phyloP scores from a whole-genome alignment of 2,888 invertebrate species.

The Amiota communis region DNA sequence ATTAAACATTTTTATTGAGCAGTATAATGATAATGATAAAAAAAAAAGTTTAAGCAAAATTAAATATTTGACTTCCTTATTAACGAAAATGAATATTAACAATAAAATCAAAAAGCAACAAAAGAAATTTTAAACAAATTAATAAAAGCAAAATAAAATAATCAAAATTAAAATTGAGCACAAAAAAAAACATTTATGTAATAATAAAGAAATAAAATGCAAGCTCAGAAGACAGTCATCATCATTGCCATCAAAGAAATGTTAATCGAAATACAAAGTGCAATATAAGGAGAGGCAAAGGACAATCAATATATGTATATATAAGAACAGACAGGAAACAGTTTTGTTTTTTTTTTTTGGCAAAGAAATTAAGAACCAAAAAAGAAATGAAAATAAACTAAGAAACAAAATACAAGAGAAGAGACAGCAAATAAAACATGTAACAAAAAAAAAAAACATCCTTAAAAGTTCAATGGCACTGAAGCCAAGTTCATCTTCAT shows the following conservation, averaged over 20 bases:
- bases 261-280: no score
- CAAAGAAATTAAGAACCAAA: not conserved
- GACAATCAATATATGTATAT: no score
- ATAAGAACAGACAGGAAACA: no score
- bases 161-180: no score
- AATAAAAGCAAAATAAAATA: no score
- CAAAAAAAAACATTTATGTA: no score
- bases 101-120: slow-evolving; percentile 46
- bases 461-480: slow-evolving; percentile 50
- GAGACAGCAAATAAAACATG: not conserved
- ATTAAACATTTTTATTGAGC: no score
- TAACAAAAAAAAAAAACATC: slow-evolving; percentile 34
- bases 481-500: slow-evolving; percentile 35
- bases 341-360: not conserved
- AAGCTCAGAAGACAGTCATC: no score
- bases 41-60: slow-evolving; percentile 45
- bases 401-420: not conserved
- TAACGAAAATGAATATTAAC: slow-evolving; percentile 57
- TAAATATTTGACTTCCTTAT: slow-evolving; percentile 63
- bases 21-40: no score
- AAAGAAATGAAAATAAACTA: not conserved
- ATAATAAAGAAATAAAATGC: no score
- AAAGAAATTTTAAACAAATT: not conserved
- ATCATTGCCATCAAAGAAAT: no score
- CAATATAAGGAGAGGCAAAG: no score